These are phyloP conservation scores for Drosophila repletoides DNA, from an alignment of 1,140 invertebrate genomes.

Conservation along the genomic window DNA sequence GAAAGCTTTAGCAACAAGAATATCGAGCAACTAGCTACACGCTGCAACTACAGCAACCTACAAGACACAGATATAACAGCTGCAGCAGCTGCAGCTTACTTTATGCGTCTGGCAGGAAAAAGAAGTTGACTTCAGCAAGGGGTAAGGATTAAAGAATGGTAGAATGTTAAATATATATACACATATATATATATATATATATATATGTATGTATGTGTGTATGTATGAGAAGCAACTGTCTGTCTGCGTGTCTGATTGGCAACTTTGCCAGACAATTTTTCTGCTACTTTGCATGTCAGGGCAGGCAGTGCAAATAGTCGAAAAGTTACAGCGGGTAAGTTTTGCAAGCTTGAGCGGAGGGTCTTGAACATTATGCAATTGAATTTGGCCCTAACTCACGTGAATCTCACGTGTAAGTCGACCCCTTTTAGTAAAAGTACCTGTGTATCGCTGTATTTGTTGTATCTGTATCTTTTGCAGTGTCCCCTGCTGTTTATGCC, in stretches of 20 bases:
- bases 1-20: slow-evolving; percentile 5
- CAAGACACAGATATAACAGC: slow-evolving; percentile 33
- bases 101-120: slow-evolving; percentile 50
- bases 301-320: slow-evolving; percentile 55
- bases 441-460: not conserved
- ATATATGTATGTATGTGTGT: too few relatives aligned
- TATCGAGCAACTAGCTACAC: slow-evolving; percentile 28
- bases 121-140: slow-evolving; percentile 6
- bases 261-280: slow-evolving; percentile 77
- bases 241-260: slow-evolving; percentile 39
- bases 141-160: not conserved
- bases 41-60: slow-evolving; percentile 8
- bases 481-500: slow-evolving; percentile 9
- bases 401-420: too few relatives aligned
- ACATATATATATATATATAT: too few relatives aligned
- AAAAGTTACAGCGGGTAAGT: slow-evolving; percentile 54
- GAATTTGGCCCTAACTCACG: slow-evolving; percentile 46
- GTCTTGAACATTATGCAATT: slow-evolving; percentile 59
- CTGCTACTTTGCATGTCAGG: slow-evolving; percentile 76
- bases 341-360: slow-evolving; percentile 6
- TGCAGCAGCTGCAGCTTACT: slow-evolving; percentile 38
- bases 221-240: too few relatives aligned
- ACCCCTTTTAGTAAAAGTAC: too few relatives aligned
- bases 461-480: slow-evolving; percentile 10
- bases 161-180: too few relatives aligned